Evolutionary conservation across 2,113 vertebrate genomes (phyloP).

Genomic region (Mugil cephalus): DNA sequence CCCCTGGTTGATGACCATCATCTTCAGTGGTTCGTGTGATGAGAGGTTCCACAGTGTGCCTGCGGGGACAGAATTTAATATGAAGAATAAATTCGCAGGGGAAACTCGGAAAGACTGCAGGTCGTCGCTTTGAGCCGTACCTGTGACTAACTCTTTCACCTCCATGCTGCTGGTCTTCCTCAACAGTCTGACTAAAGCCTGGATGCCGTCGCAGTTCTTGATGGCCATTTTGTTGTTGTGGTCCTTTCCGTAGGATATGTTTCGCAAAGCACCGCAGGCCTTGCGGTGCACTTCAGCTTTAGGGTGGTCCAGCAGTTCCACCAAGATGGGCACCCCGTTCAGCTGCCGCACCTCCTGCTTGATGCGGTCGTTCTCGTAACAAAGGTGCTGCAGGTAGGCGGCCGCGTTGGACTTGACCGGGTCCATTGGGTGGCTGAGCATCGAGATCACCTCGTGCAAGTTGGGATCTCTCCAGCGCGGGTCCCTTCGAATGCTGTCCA

Average conservation of each 20-base stretch:
- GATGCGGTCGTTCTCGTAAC: conserved; percentile 95
- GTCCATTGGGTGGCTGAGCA: conserved; percentile 96
- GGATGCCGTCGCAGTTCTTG: conserved; percentile 94
- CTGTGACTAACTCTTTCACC: conserved; percentile 95
- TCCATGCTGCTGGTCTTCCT: conserved; percentile 92
- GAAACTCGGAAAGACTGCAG: neutral
- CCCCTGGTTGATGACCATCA: conserved; percentile 94
- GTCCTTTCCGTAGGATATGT: conserved; percentile 95
- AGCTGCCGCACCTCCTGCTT: conserved; percentile 95
- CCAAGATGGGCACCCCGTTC: conserved; percentile 91
- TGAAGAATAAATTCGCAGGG: conserved; percentile 5
- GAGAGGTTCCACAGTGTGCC: conserved; percentile 95
- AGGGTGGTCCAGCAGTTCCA: conserved; percentile 92
- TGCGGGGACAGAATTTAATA: conserved; percentile 31
- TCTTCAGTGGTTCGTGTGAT: conserved; percentile 96
- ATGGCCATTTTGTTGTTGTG: conserved; percentile 96
- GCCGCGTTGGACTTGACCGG: conserved; percentile 97
- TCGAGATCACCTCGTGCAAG: conserved; percentile 93
- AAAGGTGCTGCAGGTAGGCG: conserved; percentile 97
- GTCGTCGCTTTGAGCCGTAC: conserved; percentile 71
- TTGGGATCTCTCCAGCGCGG: conserved; percentile 96
- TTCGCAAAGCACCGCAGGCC: conserved; percentile 94
- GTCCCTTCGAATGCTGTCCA: conserved; percentile 94
- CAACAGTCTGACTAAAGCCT: conserved; percentile 91
- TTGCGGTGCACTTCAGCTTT: conserved; percentile 94